phyloP scores from a whole-genome alignment of 2,888 invertebrate genomes.

The Hyposoter didymator region DNA sequence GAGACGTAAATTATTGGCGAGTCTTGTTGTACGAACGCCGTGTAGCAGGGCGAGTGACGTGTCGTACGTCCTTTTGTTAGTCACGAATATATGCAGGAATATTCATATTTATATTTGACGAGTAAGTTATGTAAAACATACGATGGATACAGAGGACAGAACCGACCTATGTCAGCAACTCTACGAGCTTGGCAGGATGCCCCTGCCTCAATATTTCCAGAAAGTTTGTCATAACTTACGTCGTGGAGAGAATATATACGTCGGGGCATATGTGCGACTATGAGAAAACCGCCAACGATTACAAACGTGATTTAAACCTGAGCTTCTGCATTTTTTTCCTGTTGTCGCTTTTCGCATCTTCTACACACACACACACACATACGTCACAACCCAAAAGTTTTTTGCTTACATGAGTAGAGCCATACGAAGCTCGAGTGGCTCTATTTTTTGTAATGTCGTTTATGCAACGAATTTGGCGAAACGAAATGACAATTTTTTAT shows the following conservation, averaged over 20 bases:
- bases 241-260: slow-evolving; percentile 34
- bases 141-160: slow-evolving; percentile 64
- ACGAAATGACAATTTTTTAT: neutral
- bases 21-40: neutral
- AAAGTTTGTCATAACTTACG: slow-evolving; percentile 75
- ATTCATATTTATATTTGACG: slow-evolving; percentile 47
- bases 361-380: too few relatives aligned
- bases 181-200: slow-evolving; percentile 73
- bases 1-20: slow-evolving; percentile 1
- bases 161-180: slow-evolving; percentile 59
- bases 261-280: slow-evolving; percentile 13
- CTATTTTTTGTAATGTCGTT: too few relatives aligned
- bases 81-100: slow-evolving; percentile 12
- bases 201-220: slow-evolving; percentile 79
- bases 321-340: slow-evolving; percentile 50
- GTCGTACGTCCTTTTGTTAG: slow-evolving; percentile 15
- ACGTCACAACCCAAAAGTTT: neutral
- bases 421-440: neutral
- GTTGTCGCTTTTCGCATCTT: neutral
- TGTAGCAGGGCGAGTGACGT: slow-evolving; percentile 11
- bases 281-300: slow-evolving; percentile 35
- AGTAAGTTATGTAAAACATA: slow-evolving; percentile 51
- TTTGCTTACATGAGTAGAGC: neutral
- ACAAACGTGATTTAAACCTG: slow-evolving; percentile 52
- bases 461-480: neutral